Evolutionary conservation across 1,140 invertebrate genomes (phyloP).

Genomic region (Drosophila insularis): DNA sequence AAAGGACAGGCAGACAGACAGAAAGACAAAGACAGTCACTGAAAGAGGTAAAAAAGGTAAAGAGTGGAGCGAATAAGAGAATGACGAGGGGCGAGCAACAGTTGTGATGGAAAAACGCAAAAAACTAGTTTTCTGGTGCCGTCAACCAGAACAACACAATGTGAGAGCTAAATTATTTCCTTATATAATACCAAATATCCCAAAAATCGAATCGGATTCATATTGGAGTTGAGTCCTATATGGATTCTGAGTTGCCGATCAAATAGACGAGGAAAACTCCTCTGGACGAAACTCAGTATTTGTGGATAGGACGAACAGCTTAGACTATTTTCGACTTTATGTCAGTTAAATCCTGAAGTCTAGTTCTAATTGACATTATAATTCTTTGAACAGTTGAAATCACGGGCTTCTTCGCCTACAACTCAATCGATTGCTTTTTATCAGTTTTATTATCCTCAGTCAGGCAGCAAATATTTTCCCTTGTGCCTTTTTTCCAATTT

Average conservation of each 20-base stretch:
- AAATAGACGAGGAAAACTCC: no score
- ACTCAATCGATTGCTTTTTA: neutral
- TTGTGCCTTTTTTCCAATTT: slow-evolving; percentile 70
- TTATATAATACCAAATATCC: slow-evolving; percentile 38
- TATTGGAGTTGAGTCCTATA: slow-evolving; percentile 32
- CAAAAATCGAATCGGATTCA: slow-evolving; percentile 13
- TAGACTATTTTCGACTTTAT: no score
- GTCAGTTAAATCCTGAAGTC: neutral
- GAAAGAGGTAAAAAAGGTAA: neutral
- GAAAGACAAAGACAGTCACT: slow-evolving; percentile 17
- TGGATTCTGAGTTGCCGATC: neutral
- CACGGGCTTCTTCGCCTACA: neutral
- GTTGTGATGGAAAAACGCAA: slow-evolving; percentile 14
- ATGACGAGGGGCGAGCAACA: neutral
- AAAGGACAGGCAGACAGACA: slow-evolving; percentile 26
- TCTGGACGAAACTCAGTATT: no score
- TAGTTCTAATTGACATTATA: slow-evolving; percentile 49
- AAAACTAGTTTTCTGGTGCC: slow-evolving; percentile 44
- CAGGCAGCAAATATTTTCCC: slow-evolving; percentile 51
- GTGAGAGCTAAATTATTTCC: slow-evolving; percentile 34
- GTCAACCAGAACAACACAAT: slow-evolving; percentile 21
- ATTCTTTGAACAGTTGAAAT: slow-evolving; percentile 23
- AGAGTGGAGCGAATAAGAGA: neutral
- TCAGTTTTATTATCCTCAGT: neutral
- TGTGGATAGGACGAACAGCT: slow-evolving; percentile 1